phyloP scores from a whole-genome alignment of 2,797 vertebrate species.

The Petrocephalus sullivani region DNA sequence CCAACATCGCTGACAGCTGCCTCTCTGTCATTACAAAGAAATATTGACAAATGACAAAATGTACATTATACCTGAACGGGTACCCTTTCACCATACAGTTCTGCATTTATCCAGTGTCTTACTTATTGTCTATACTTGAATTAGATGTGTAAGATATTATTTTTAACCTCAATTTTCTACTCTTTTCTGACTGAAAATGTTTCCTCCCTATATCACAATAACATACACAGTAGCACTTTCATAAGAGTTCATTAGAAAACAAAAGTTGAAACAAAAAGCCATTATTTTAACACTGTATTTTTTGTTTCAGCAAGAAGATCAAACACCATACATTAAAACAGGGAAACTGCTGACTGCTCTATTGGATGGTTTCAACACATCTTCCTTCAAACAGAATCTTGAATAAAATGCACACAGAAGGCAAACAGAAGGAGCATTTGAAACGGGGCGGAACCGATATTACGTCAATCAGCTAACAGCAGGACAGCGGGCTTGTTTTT shows the following conservation, averaged over 20 bases:
- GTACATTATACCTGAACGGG: not conserved
- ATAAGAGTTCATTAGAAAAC: constrained; percentile 9
- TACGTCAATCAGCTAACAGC: not conserved
- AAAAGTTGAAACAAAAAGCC: constrained; percentile 6
- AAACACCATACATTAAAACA: constrained; percentile 18
- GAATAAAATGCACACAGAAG: constrained; percentile 12
- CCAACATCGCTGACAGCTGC: not conserved
- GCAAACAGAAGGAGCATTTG: constrained; percentile 9
- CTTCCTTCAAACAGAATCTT: not conserved
- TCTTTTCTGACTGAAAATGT: not conserved
- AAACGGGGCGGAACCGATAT: not conserved
- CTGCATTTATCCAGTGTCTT: not conserved
- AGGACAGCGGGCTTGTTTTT: not conserved
- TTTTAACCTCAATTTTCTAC: not conserved
- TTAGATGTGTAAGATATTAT: not conserved
- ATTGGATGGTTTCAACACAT: constrained; percentile 13
- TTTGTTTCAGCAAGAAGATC: constrained; percentile 13
- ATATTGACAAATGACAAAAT: not conserved
- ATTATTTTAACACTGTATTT: constrained; percentile 6
- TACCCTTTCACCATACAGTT: not conserved
- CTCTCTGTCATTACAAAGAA: not conserved
- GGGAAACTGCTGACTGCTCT: constrained; percentile 1
- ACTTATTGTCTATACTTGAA: not conserved
- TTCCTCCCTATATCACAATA: not conserved
- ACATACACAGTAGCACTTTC: not conserved